These are phyloP conservation scores for Leptopilina drosophilae DNA, from an alignment of 2,888 invertebrate species.

Conservation along the genomic window DNA sequence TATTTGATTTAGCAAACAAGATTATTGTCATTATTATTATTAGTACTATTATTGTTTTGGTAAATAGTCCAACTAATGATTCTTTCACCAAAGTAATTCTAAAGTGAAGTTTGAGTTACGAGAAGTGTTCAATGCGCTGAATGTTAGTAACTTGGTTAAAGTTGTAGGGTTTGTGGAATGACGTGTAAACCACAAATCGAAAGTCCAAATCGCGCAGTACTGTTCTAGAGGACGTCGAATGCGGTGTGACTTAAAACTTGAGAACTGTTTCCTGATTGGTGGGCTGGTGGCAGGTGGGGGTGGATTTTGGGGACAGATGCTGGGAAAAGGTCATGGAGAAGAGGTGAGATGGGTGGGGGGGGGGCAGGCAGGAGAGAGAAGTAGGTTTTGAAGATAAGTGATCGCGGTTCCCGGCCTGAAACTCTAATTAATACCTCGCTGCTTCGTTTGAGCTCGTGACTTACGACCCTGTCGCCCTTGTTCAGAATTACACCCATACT, in stretches of 20 bases:
- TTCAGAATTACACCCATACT: constrained; percentile 71
- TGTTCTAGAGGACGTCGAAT: constrained; percentile 52
- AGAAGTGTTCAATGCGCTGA: constrained; percentile 15
- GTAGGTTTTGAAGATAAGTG: constrained; percentile 73
- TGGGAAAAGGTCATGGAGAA: constrained; percentile 42
- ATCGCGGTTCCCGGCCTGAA: constrained; percentile 73
- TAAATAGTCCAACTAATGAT: constrained; percentile 1
- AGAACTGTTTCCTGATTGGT: constrained; percentile 63
- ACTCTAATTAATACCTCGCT: constrained; percentile 76
- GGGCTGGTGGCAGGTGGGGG: constrained; percentile 73
- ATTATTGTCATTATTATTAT: too few species aligned
- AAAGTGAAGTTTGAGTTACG: background rate
- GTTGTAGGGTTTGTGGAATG: constrained; percentile 14
- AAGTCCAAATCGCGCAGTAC: constrained; percentile 53
- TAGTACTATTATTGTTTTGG: background rate
- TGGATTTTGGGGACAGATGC: constrained; percentile 73
- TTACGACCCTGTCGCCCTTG: constrained; percentile 72
- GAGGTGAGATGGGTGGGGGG: background rate
- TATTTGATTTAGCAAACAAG: too few species aligned
- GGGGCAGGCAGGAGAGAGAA: background rate
- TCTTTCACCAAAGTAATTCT: constrained; percentile 1
- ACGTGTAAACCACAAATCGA: constrained; percentile 53
- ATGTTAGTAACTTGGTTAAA: constrained; percentile 15
- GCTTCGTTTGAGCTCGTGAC: constrained; percentile 76
- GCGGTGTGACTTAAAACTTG: constrained; percentile 57